phyloP scores from a whole-genome alignment of 2,888 invertebrate genomes.

The Synergus umbraculus region DNA sequence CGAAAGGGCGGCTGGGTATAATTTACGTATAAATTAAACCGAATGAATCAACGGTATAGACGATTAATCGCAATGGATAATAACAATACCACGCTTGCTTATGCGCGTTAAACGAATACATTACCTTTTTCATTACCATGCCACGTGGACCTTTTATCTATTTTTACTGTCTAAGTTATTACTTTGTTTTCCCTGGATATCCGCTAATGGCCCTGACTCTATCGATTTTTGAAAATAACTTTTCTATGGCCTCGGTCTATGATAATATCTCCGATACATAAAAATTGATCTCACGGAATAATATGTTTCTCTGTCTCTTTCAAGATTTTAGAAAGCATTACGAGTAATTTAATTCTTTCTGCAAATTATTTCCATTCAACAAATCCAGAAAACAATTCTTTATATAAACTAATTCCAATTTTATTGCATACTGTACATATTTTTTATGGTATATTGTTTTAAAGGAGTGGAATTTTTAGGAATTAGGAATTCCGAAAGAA shows the following conservation, averaged over 20 bases:
- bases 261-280: not conserved
- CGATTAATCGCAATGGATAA: constrained; percentile 73
- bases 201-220: not conserved
- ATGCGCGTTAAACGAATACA: constrained; percentile 70
- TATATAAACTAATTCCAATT: too few relatives aligned
- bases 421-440: too few relatives aligned
- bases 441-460: too few relatives aligned
- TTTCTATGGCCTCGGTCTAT: not conserved
- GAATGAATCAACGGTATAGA: constrained; percentile 73
- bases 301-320: too few relatives aligned
- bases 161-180: constrained; percentile 46
- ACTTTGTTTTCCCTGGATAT: constrained; percentile 56
- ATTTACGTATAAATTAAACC: constrained; percentile 74
- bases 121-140: constrained; percentile 71
- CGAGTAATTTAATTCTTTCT: too few relatives aligned
- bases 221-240: not conserved
- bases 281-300: not conserved
- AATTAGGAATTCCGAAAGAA: not conserved
- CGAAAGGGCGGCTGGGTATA: constrained; percentile 72
- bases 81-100: constrained; percentile 68
- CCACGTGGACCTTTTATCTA: constrained; percentile 69
- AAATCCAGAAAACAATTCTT: too few relatives aligned
- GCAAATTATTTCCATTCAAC: too few relatives aligned
- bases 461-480: not conserved
- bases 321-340: too few relatives aligned